Conservation (phyloP, 2,113 vertebrate genomes). For the Muntiacus reevesi region DNA sequence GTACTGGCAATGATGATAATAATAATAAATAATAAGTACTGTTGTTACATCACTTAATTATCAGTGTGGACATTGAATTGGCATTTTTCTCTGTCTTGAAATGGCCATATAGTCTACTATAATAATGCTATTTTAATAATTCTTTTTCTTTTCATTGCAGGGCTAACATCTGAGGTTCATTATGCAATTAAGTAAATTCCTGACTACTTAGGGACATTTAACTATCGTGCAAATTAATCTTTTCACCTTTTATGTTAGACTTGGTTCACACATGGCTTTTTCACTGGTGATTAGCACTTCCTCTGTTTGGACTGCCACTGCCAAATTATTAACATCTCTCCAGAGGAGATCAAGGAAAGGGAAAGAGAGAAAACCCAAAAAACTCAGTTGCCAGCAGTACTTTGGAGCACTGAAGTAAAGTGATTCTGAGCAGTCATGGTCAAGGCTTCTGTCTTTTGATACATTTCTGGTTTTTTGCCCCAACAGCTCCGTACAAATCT, state of each 20-base stretch:
- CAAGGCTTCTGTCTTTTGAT: background rate
- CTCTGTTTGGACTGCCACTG: background rate
- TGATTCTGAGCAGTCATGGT: background rate
- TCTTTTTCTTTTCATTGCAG: background rate
- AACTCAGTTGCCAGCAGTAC: background rate
- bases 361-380: background rate
- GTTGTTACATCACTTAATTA: background rate
- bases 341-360: background rate
- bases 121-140: background rate
- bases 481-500: background rate
- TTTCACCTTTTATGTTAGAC: background rate
- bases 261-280: background rate
- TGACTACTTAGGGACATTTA: background rate
- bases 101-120: background rate
- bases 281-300: background rate
- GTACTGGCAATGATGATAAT: background rate
- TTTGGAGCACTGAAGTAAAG: background rate
- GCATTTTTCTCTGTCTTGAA: background rate
- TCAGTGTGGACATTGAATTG: background rate
- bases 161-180: background rate
- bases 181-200: slow-evolving; percentile 16
- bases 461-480: background rate
- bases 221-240: background rate
- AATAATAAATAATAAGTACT: background rate
- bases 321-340: background rate